These are phyloP conservation scores for Rhaphigaster nebulosa DNA, from an alignment of 2,888 invertebrate species.

Conservation along the genomic window DNA sequence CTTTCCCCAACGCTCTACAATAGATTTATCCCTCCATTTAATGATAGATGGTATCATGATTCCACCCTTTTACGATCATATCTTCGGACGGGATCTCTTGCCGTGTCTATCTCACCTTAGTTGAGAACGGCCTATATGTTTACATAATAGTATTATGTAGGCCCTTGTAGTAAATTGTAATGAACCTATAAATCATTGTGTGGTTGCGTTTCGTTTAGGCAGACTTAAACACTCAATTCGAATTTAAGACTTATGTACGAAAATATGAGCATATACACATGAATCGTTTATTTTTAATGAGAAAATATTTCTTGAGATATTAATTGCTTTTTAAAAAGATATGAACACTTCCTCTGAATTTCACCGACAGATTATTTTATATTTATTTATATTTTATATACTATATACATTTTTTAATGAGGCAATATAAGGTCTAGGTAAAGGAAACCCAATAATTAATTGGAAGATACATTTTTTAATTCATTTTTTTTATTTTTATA, in stretches of 20 bases:
- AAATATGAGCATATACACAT: no score
- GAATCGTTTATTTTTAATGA: not conserved
- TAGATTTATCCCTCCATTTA: not conserved
- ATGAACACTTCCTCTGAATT: no score
- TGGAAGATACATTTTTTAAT: no score
- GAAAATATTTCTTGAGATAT: no score
- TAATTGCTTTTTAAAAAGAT: no score
- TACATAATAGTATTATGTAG: constrained; percentile 28
- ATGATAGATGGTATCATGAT: not conserved
- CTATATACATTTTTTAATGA: no score
- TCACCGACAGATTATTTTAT: no score
- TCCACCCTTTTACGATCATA: not conserved
- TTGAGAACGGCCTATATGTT: constrained; percentile 16
- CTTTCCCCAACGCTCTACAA: not conserved
- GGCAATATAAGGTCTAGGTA: no score
- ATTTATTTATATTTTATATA: no score
- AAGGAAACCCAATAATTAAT: no score
- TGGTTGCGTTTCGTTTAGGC: not conserved
- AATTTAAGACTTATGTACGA: not conserved
- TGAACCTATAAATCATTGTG: not conserved
- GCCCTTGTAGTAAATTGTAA: not conserved
- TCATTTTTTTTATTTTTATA: no score
- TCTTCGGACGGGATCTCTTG: not conserved
- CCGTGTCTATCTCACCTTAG: constrained; percentile 19
- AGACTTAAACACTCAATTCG: not conserved